A percentile compares a stretch with the other conserved stretches of the same genome.
Conservation (phyloP, 2,888 invertebrate genomes). For the Brenthis hecate region DNA sequence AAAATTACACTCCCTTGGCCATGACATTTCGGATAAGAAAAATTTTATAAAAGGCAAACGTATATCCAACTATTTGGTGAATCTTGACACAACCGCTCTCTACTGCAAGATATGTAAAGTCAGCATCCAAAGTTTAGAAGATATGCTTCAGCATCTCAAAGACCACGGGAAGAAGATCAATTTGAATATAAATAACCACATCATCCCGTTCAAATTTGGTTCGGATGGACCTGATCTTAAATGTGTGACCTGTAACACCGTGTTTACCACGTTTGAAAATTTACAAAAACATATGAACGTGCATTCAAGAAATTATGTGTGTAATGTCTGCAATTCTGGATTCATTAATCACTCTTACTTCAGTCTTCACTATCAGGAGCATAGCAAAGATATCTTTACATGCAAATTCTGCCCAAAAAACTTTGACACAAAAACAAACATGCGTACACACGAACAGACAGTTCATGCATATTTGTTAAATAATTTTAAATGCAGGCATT, state of each 20-base stretch:
- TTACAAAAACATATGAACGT: conserved; percentile 52
- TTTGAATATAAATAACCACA: conserved; percentile 51
- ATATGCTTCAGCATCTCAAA: conserved; percentile 47
- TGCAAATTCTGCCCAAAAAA: conserved; percentile 46
- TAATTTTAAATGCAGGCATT: conserved; percentile 50
- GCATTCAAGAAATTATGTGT: conserved; percentile 52
- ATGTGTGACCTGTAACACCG: conserved; percentile 46
- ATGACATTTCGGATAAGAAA: conserved; percentile 25
- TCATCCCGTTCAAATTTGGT: conserved; percentile 54
- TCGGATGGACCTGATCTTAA: conserved; percentile 36
- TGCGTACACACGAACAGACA: conserved; percentile 43
- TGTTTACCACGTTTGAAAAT: conserved; percentile 47
- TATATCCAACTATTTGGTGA: conserved; percentile 45
- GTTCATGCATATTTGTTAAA: conserved; percentile 33
- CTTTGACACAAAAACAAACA: conserved; percentile 44
- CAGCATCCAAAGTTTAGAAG: conserved; percentile 45
- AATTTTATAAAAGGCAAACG: conserved; percentile 35
- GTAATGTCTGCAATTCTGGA: conserved; percentile 47
- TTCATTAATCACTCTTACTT: conserved; percentile 44
- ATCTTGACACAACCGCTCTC: conserved; percentile 54
- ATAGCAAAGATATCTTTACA: conserved; percentile 42
- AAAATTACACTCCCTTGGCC: conserved; percentile 42
- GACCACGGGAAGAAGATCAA: conserved; percentile 48
- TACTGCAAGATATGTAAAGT: conserved; percentile 49
- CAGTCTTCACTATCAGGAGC: conserved; percentile 31